Percentiles rank a stretch among this genome's conserved stretches.
Conservation (phyloP, 2,888 invertebrate species). For the Acanthosepion pharaonis region DNA sequence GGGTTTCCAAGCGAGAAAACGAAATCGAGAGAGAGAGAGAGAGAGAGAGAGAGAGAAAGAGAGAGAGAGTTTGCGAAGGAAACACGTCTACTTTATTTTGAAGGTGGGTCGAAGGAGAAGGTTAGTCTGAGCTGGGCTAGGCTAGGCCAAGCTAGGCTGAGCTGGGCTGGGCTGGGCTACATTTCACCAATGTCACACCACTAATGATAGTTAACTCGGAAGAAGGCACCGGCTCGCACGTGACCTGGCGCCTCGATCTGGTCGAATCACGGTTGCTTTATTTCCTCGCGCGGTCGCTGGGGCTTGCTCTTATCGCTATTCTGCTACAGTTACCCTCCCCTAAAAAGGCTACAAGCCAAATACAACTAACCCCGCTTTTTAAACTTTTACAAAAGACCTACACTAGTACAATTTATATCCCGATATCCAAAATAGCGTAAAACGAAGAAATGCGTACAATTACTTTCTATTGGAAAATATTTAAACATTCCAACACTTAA, state of each 20-base stretch:
- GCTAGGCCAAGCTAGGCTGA: not conserved
- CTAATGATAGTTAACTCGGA: not conserved
- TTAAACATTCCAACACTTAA: no score
- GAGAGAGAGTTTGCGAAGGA: not conserved
- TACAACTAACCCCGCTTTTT: not conserved
- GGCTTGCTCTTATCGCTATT: not conserved
- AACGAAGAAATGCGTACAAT: no score
- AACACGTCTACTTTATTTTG: not conserved
- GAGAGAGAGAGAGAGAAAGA: not conserved
- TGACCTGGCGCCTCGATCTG: not conserved
- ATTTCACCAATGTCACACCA: not conserved
- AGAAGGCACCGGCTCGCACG: not conserved
- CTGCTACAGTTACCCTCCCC: not conserved
- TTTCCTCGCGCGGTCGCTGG: not conserved
- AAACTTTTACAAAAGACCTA: no score
- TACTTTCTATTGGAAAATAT: no score
- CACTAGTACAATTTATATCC: no score
- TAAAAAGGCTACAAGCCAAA: not conserved
- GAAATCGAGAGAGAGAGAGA: not conserved
- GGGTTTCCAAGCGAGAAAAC: not conserved
- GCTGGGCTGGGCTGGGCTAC: not conserved
- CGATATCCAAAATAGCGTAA: no score
- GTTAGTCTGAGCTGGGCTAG: not conserved
- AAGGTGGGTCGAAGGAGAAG: not conserved
- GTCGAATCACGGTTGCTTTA: not conserved